Percentiles rank a stretch among this genome's conserved stretches.
phyloP scores from a whole-genome alignment of 2,113 vertebrate species.

The Pogona vitticeps region DNA sequence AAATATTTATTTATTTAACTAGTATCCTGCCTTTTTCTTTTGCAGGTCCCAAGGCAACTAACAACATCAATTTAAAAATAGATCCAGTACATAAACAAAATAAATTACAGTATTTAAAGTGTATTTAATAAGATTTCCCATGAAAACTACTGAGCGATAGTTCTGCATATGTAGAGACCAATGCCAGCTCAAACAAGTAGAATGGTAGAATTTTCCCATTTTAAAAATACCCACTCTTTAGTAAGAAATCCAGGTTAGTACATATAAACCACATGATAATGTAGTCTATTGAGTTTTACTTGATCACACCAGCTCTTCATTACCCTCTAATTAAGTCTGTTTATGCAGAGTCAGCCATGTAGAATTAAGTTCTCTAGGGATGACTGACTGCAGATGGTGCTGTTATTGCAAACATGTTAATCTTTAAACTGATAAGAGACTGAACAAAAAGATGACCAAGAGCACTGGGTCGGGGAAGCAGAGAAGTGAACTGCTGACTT shows the following conservation, averaged over 20 bases:
- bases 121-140: not conserved
- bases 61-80: not conserved
- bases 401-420: constrained; percentile 11
- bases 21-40: no score
- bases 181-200: not conserved
- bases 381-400: constrained; percentile 14
- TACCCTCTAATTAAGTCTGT: constrained; percentile 5
- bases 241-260: constrained; percentile 3
- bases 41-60: no score
- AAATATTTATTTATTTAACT: no score
- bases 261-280: not conserved
- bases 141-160: no score
- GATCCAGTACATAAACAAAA: not conserved
- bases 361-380: constrained; percentile 19
- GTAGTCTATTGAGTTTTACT: not conserved
- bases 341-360: constrained; percentile 12
- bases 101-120: not conserved
- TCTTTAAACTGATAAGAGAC: not conserved
- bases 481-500: not conserved
- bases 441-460: not conserved
- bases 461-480: not conserved
- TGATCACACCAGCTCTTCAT: not conserved
- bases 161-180: not conserved
- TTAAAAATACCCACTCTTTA: not conserved
- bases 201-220: not conserved